phyloP scores from a whole-genome alignment of 2,888 invertebrate genomes.

The Ophion obscuratus region DNA sequence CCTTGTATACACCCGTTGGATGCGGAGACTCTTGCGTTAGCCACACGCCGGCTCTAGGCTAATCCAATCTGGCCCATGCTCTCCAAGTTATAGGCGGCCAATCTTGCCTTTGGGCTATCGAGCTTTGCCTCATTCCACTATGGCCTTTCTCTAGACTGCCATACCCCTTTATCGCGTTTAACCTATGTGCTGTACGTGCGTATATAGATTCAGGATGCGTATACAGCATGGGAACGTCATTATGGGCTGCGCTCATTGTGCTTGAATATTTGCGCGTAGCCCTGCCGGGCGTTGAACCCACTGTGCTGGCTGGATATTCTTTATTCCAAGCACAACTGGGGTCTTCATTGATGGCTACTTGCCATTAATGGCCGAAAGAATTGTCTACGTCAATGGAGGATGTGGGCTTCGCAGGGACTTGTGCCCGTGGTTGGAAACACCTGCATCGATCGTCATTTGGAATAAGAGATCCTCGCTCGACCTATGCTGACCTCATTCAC shows the following conservation, averaged over 20 bases:
- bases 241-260: conserved; percentile 36
- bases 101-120: conserved; percentile 65
- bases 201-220: conserved; percentile 30
- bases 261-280: conserved; percentile 21
- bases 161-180: conserved; percentile 12
- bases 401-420: neutral
- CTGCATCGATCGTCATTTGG: neutral
- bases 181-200: conserved; percentile 1
- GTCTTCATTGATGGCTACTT: neutral
- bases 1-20: conserved; percentile 28
- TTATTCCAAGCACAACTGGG: neutral
- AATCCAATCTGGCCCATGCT: conserved; percentile 75
- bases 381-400: neutral
- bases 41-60: conserved; percentile 73
- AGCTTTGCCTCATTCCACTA: conserved; percentile 42
- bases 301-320: conserved; percentile 4
- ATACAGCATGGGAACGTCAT: conserved; percentile 24
- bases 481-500: conserved; percentile 10
- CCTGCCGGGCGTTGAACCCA: neutral
- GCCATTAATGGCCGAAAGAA: no score
- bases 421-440: neutral
- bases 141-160: conserved; percentile 18
- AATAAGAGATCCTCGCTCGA: neutral
- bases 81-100: conserved; percentile 75
- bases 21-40: conserved; percentile 66